phyloP scores from a whole-genome alignment of 2,113 vertebrate genomes.

The Trematomus loennbergii region DNA sequence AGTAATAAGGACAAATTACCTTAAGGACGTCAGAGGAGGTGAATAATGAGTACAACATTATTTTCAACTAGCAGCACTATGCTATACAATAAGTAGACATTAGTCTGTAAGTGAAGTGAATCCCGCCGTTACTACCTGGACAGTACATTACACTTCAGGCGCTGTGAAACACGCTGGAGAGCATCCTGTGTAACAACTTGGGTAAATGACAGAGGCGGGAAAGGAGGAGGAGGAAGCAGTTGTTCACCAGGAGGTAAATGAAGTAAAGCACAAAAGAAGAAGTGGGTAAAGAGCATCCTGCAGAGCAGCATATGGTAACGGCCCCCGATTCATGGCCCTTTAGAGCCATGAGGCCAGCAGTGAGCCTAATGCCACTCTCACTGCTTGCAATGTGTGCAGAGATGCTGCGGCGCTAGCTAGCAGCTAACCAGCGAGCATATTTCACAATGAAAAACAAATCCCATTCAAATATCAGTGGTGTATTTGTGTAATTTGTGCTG shows the following conservation, averaged over 20 bases:
- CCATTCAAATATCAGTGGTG: conserved; percentile 18
- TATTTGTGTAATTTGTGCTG: conserved; percentile 24
- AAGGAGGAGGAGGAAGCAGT: conserved; percentile 14
- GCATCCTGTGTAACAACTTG: conserved; percentile 24
- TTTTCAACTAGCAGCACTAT: not conserved
- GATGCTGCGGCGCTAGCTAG: conserved; percentile 10
- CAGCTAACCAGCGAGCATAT: conserved; percentile 20
- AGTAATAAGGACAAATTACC: too few species aligned
- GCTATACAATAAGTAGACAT: too few species aligned
- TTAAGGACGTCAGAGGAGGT: not conserved
- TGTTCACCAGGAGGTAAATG: conserved; percentile 47
- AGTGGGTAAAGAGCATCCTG: conserved; percentile 43
- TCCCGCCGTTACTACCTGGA: conserved; percentile 16
- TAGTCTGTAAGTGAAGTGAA: not conserved
- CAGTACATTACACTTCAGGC: conserved; percentile 16
- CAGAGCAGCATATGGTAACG: conserved; percentile 42
- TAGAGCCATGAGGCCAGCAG: conserved; percentile 37
- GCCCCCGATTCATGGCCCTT: conserved; percentile 36
- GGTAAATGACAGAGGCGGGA: conserved; percentile 37
- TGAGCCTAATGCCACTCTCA: conserved; percentile 29
- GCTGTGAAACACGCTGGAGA: conserved; percentile 11
- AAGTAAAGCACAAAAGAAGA: conserved; percentile 21
- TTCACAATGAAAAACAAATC: conserved; percentile 38
- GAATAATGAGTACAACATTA: not conserved
- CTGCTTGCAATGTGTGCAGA: conserved; percentile 27